Conservation (phyloP, 2,888 invertebrate species). For the Eutolmus rufibarbis region DNA sequence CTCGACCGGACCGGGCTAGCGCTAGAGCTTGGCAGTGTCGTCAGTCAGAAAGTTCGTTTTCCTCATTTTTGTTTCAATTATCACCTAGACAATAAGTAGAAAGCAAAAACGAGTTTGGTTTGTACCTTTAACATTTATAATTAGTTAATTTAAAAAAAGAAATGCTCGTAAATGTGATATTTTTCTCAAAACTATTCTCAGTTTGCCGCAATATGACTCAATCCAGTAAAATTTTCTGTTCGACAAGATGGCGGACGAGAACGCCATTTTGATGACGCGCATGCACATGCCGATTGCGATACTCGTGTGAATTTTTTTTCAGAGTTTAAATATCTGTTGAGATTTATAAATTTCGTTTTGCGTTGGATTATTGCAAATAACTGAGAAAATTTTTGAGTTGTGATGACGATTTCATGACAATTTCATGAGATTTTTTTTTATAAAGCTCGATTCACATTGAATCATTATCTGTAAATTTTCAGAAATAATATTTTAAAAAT, state of each 20-base stretch:
- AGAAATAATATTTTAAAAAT: background rate
- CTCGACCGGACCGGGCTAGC: slow-evolving; percentile 39
- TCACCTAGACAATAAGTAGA: background rate
- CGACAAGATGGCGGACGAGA: background rate
- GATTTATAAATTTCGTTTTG: background rate
- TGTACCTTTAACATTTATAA: background rate
- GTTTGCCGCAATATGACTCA: background rate
- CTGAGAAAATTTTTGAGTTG: background rate
- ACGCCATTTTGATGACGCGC: background rate
- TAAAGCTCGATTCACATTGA: background rate
- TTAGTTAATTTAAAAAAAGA: background rate
- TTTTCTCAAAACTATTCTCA: background rate
- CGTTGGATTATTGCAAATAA: background rate
- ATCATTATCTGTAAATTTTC: background rate
- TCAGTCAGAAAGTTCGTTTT: slow-evolving; percentile 39
- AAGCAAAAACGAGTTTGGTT: slow-evolving; percentile 18
- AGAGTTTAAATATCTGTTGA: background rate
- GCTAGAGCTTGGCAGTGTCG: slow-evolving; percentile 21
- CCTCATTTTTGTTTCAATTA: slow-evolving; percentile 16
- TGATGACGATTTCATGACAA: background rate
- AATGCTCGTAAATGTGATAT: background rate
- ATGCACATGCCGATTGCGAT: background rate
- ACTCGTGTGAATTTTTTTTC: background rate
- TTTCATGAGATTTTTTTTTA: background rate
- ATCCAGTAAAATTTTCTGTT: background rate